A percentile compares a stretch with the other conserved stretches of the same genome.
These are phyloP conservation scores for Sycobia sp. DNA, from an alignment of 1,140 invertebrate species.

Conservation along the genomic window DNA sequence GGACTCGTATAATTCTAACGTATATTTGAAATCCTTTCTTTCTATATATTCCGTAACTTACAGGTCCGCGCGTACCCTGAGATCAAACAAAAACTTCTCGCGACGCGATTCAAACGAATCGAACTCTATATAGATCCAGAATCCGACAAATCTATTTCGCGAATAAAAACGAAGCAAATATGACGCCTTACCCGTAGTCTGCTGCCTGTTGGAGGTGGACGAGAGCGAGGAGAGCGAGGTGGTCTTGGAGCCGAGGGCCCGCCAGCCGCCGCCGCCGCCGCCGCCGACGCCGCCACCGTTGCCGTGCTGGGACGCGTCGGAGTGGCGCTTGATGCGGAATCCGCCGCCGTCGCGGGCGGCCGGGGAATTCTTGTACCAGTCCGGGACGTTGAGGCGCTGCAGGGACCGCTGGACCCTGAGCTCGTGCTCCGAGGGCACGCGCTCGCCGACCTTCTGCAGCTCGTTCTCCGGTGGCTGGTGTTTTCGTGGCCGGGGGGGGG, in stretches of 20 bases:
- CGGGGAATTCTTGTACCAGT: conserved; percentile 90
- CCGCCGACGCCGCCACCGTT: too few species aligned
- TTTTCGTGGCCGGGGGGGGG: background rate
- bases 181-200: conserved; percentile 54
- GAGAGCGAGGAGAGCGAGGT: conserved; percentile 73
- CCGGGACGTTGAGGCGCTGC: conserved; percentile 90
- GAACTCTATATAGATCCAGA: too few species aligned
- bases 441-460: conserved; percentile 79
- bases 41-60: too few species aligned
- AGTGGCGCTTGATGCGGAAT: conserved; percentile 70
- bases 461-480: conserved; percentile 89
- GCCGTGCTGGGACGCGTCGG: conserved; percentile 68
- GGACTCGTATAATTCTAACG: too few species aligned
- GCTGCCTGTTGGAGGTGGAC: conserved; percentile 59
- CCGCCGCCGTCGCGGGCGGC: conserved; percentile 66
- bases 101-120: too few species aligned
- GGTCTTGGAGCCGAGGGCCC: conserved; percentile 76
- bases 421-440: conserved; percentile 87
- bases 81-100: too few species aligned
- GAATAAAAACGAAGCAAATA: too few species aligned
- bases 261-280: conserved; percentile 75
- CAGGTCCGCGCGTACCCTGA: too few species aligned
- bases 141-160: too few species aligned
- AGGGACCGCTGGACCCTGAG: conserved; percentile 88
- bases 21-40: too few species aligned